Conservation (phyloP, 2,888 invertebrate species). For the Cheilosia urbana region DNA sequence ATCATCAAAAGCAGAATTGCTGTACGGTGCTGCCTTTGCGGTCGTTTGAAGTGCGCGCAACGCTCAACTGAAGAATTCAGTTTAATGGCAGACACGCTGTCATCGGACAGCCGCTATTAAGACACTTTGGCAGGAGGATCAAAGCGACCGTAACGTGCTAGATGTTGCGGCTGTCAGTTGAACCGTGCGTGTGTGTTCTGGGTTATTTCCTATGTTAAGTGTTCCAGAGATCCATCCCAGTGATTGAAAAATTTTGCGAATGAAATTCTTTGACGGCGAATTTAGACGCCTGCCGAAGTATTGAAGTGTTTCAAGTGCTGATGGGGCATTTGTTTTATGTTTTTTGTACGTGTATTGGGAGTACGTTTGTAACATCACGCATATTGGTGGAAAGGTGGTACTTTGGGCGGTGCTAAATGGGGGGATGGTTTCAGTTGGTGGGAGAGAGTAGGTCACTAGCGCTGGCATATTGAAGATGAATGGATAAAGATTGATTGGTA, state of each 20-base stretch:
- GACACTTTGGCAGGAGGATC: conserved; percentile 74
- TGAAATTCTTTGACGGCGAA: conserved; percentile 68
- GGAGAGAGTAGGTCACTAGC: not conserved
- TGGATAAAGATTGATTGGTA: not conserved
- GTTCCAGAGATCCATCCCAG: conserved; percentile 65
- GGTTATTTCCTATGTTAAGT: conserved; percentile 72
- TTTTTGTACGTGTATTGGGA: not conserved
- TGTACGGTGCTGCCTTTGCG: conserved; percentile 36
- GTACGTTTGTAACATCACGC: not conserved
- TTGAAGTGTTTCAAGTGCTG: conserved; percentile 54
- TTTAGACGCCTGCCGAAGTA: conserved; percentile 60
- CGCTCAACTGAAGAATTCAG: conserved; percentile 60
- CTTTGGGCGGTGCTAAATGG: conserved; percentile 22
- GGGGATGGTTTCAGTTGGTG: not conserved
- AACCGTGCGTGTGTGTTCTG: conserved; percentile 50
- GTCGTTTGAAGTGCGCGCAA: conserved; percentile 67
- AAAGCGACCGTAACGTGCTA: conserved; percentile 73
- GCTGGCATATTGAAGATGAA: not conserved
- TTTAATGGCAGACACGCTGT: conserved; percentile 74
- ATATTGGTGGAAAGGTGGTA: not conserved
- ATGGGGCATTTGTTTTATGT: conserved; percentile 20
- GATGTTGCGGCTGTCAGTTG: conserved; percentile 68
- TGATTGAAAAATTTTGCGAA: conserved; percentile 61
- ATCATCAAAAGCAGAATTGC: conserved; percentile 49
- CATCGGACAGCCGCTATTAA: conserved; percentile 73